Evolutionary conservation across 2,113 vertebrate genomes (phyloP).

Genomic region (Passer montanus): DNA sequence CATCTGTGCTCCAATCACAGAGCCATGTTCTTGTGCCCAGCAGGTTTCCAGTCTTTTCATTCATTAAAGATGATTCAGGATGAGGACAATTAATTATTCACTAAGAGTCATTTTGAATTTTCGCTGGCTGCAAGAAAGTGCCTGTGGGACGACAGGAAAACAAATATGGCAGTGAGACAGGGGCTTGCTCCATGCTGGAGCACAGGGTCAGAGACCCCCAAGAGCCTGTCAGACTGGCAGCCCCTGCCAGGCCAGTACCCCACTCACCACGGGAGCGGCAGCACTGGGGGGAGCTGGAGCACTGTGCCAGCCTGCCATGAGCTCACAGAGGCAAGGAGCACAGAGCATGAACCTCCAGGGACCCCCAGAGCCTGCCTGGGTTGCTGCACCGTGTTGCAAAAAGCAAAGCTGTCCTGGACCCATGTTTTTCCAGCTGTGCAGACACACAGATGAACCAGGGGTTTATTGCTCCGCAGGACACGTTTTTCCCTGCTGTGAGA

Average conservation of each 20-base stretch:
- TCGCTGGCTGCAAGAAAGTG: neutral
- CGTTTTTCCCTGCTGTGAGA: neutral
- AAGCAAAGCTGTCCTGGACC: neutral
- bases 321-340: neutral
- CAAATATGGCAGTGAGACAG: neutral
- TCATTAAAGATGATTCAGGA: slow-evolving; percentile 27
- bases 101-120: neutral
- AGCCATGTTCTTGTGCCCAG: neutral
- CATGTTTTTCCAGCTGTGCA: neutral
- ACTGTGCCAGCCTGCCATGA: neutral
- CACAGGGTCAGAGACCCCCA: neutral
- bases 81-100: slow-evolving; percentile 41
- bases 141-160: neutral
- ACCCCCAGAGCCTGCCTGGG: neutral
- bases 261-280: neutral
- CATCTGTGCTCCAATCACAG: neutral
- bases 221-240: neutral
- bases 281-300: neutral
- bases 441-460: neutral
- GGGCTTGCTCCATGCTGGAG: neutral
- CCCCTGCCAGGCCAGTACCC: neutral
- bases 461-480: neutral
- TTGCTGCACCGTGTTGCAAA: neutral
- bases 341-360: neutral
- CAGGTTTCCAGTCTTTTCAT: slow-evolving; percentile 33